Evolutionary conservation across 2,113 vertebrate species (phyloP).

Genomic region (Callorhinus ursinus): DNA sequence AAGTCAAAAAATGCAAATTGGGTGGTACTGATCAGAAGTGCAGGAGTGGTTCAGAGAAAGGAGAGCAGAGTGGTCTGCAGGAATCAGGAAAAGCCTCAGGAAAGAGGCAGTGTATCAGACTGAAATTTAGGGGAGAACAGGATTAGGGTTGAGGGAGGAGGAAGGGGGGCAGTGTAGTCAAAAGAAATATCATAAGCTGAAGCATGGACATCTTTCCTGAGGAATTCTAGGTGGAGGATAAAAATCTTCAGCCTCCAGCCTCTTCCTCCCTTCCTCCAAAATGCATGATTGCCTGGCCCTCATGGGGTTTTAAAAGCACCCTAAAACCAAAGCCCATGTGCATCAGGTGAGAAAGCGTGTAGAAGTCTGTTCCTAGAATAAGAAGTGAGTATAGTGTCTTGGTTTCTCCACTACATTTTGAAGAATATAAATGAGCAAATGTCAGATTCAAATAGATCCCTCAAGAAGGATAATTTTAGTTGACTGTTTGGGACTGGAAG

Average conservation of each 20-base stretch:
- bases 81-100: neutral
- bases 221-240: neutral
- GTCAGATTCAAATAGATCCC: conserved; percentile 79
- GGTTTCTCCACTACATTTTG: conserved; percentile 44
- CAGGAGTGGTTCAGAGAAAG: neutral
- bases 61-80: neutral
- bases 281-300: neutral
- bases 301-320: neutral
- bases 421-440: conserved; percentile 69
- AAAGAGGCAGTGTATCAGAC: too few relatives aligned
- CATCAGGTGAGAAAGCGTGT: neutral
- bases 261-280: neutral
- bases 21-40: neutral
- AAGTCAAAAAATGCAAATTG: neutral
- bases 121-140: neutral
- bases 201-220: neutral
- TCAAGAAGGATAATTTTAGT: conserved; percentile 91
- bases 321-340: neutral
- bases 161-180: accelerated
- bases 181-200: neutral
- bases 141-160: too few relatives aligned
- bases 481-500: conserved; percentile 86
- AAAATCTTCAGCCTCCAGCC: neutral
- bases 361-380: neutral
- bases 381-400: neutral